Evolutionary conservation across 2,888 invertebrate genomes (phyloP).

Genomic region (Synanthedon tipuliformis): DNA sequence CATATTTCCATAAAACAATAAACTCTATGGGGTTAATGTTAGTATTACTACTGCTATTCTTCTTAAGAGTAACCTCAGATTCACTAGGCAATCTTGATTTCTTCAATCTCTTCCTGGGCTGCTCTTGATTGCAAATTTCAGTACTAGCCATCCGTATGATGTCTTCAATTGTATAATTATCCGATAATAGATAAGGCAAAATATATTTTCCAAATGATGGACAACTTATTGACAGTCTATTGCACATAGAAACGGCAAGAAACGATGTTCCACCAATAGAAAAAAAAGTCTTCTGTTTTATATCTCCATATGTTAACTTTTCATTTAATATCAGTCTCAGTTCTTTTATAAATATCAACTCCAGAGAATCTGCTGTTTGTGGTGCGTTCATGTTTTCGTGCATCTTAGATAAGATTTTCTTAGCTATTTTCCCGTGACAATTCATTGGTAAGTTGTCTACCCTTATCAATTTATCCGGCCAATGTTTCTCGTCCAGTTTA

Average conservation of each 20-base stretch:
- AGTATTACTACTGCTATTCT: conserved; percentile 3
- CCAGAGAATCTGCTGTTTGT: conserved; percentile 23
- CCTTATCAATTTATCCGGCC: conserved; percentile 75
- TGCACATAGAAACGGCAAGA: conserved; percentile 73
- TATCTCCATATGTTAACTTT: conserved; percentile 34
- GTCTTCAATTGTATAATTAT: conserved; percentile 44
- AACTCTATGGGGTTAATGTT: conserved; percentile 23
- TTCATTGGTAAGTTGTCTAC: conserved; percentile 72
- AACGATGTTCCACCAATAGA: conserved; percentile 80
- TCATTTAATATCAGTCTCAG: conserved; percentile 22
- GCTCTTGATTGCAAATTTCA: conserved; percentile 19
- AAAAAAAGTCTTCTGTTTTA: conserved; percentile 62
- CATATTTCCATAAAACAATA: conserved; percentile 67
- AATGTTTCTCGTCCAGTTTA: conserved; percentile 59
- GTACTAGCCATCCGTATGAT: conserved; percentile 34
- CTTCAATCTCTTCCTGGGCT: conserved; percentile 21
- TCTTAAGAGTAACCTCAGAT: conserved; percentile 13
- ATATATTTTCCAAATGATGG: conserved; percentile 60
- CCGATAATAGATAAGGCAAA: conserved; percentile 65
- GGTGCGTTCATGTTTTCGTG: conserved; percentile 30
- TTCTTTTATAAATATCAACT: conserved; percentile 33
- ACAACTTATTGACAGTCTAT: conserved; percentile 58
- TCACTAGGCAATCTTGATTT: conserved; percentile 16
- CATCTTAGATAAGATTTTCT: conserved; percentile 44
- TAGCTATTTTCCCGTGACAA: conserved; percentile 78